Evolutionary conservation across 30 jellyfish, hydroid and myxozoan genomes (phyloP).

Genomic region (Mastigias papua): DNA sequence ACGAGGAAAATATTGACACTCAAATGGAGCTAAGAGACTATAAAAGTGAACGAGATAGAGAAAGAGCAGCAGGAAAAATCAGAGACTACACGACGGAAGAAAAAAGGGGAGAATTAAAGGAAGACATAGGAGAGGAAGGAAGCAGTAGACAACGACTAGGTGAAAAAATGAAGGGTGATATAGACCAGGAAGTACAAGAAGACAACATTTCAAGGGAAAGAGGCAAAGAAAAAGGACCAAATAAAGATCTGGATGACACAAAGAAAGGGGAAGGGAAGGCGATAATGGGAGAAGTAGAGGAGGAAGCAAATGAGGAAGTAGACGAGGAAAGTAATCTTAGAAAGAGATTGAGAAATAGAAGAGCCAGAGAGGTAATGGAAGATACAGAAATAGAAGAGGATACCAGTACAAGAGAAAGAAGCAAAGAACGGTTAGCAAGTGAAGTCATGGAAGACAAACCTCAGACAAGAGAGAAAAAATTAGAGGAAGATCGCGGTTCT

Average conservation of each 20-base stretch:
- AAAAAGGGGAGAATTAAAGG: neutral
- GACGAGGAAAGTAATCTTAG: neutral
- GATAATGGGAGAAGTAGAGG: neutral
- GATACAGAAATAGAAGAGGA: neutral
- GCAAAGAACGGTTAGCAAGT: no score
- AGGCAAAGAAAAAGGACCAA: slow-evolving; percentile 11
- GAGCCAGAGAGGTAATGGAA: neutral
- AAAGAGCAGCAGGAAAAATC: no score
- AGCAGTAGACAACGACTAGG: neutral
- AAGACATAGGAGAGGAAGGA: neutral
- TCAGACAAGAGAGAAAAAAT: neutral
- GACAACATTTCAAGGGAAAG: slow-evolving; percentile 12
- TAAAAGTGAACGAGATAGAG: no score
- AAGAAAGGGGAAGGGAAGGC: neutral
- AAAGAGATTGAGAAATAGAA: neutral
- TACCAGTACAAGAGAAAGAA: no score
- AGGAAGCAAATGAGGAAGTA: neutral
- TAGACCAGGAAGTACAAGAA: slow-evolving; percentile 3
- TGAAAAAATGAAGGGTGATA: neutral
- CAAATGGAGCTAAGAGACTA: no score
- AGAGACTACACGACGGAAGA: no score
- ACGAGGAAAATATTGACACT: no score
- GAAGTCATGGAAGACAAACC: neutral
- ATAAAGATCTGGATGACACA: neutral
- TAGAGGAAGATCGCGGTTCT: neutral